Base-by-base conservation (phyloP, 2,888 invertebrate species). In the Mylabris sibirica region DNA sequence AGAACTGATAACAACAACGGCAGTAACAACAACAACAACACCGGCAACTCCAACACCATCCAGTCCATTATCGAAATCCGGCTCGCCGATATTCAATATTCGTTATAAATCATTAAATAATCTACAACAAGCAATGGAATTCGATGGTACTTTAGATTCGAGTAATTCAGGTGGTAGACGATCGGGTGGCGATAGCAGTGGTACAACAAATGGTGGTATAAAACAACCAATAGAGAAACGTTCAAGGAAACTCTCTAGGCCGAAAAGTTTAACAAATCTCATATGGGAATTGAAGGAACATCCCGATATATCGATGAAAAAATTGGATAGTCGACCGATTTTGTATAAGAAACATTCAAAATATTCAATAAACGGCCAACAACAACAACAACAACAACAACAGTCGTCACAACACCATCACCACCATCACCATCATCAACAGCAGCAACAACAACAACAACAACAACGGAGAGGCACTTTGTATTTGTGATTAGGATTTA, bases 151-250 rank as follows among this genome's bases (percentile, higher is more conserved):
- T n/a, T 87, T 96, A 74, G 94, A 95, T 81, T 96, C 95, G 44
- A 95, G 95, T 82, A 93, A 95, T 85, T 95, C 95, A 30, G 95
- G 95, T 41, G 95, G 95, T 1, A 88, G 94, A 65, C 94, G 93
- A 5, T 95, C 95, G 12, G 94, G 94, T 2, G 95, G 95, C 84
- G 95, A 95, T 4, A 84, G 82, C 6, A 91, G 90, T 0, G 90
- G 90, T 60, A 91, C 91, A 2, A 90, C 57, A 14, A 57, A 57
- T 57, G 91, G 90, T 0, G 90, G 90, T 60, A 91, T 91, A 1
- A 90, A 91, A 5, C 94, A 94, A 82, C 88, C 94, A 80, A 94
- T 94, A 65, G 94, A 95, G 81, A 94, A 95, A 83, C 88, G 93
- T 80, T 93, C 92, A 64, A 89, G 94, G 77, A 92, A 92, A 79